phyloP scores from a whole-genome alignment of 2,888 invertebrate species.

The Cyrtodaria siliqua region DNA sequence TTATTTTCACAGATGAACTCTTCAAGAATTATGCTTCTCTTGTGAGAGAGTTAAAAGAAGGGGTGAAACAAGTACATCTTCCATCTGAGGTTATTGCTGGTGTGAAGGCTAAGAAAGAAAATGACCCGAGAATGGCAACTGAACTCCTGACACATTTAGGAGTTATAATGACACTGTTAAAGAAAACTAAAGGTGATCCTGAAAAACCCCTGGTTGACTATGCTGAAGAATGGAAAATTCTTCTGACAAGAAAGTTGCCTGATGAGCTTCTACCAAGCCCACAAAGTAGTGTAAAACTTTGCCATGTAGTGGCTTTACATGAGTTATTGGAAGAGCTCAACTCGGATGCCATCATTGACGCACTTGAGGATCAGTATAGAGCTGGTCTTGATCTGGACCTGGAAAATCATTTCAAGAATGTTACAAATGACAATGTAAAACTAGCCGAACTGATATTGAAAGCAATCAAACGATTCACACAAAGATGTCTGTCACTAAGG shows the following conservation, averaged over 20 bases:
- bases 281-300: constrained; percentile 48
- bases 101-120: constrained; percentile 38
- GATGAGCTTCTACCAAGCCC: constrained; percentile 60
- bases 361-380: constrained; percentile 48
- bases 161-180: constrained; percentile 62
- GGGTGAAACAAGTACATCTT: constrained; percentile 50
- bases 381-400: constrained; percentile 40
- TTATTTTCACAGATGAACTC: constrained; percentile 65
- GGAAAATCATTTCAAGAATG: constrained; percentile 20
- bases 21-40: constrained; percentile 57
- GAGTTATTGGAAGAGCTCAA: constrained; percentile 61
- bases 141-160: constrained; percentile 61
- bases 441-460: constrained; percentile 39
- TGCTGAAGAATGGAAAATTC: constrained; percentile 46
- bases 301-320: constrained; percentile 63
- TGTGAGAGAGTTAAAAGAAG: constrained; percentile 30
- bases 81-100: constrained; percentile 39
- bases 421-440: constrained; percentile 10
- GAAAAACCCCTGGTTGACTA: constrained; percentile 56
- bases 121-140: constrained; percentile 32
- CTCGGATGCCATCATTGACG: constrained; percentile 57
- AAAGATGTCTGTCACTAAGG: constrained; percentile 59
- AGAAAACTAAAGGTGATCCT: constrained; percentile 60
- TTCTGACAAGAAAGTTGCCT: constrained; percentile 40
- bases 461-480: constrained; percentile 60